These are phyloP conservation scores for Petrophora chlorosata DNA, from an alignment of 2,888 invertebrate species.

Conservation along the genomic window DNA sequence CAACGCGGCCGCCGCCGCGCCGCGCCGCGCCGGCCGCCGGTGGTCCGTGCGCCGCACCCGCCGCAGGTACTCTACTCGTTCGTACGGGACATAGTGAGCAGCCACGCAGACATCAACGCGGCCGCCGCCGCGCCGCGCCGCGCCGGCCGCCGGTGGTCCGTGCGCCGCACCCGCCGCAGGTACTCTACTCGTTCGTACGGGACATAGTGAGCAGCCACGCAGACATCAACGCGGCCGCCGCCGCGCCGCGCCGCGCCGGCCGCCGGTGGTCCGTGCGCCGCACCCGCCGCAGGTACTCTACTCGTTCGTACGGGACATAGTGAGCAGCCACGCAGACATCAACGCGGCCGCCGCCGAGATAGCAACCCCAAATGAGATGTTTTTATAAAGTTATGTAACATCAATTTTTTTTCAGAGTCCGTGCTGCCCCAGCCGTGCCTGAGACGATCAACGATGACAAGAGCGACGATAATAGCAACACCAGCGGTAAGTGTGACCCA, in stretches of 20 bases:
- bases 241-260: constrained; percentile 51
- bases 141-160: constrained; percentile 71
- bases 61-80: constrained; percentile 86
- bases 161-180: constrained; percentile 39
- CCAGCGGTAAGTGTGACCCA: constrained; percentile 56
- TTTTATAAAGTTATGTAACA: no score
- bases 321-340: constrained; percentile 67
- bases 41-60: constrained; percentile 70
- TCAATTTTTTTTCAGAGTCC: constrained; percentile 56
- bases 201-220: constrained; percentile 60
- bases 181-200: constrained; percentile 88
- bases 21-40: constrained; percentile 56
- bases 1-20: constrained; percentile 46
- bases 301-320: constrained; percentile 88
- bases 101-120: constrained; percentile 65
- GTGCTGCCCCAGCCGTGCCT: constrained; percentile 62
- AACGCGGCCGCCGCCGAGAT: constrained; percentile 34
- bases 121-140: constrained; percentile 45
- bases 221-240: constrained; percentile 65
- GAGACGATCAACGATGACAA: constrained; percentile 73
- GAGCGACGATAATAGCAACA: constrained; percentile 72
- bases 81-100: constrained; percentile 82
- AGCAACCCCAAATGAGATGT: no score
- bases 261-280: constrained; percentile 73
- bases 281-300: not conserved